Evolutionary conservation across 2,888 invertebrate genomes (phyloP).

Genomic region (Cerastoderma edule): DNA sequence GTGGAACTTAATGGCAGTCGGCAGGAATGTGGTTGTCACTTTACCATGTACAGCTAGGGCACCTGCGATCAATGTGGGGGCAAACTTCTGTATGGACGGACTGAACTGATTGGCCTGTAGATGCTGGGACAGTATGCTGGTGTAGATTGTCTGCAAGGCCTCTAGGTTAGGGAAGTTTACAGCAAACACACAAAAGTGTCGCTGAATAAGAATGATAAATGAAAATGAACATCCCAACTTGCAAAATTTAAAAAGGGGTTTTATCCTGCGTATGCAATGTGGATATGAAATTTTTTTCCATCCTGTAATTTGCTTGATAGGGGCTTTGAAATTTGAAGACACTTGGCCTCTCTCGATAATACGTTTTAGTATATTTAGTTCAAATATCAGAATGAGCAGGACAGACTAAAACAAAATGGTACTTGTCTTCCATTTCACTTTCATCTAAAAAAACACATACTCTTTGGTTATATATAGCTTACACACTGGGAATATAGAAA

Average conservation of each 20-base stretch:
- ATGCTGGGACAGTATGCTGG: constrained; percentile 89
- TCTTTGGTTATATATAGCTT: constrained; percentile 98
- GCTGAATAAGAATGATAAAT: constrained; percentile 73
- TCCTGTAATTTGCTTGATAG: no score
- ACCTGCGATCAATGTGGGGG: constrained; percentile 90
- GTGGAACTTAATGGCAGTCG: constrained; percentile 98
- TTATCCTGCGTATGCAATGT: no score
- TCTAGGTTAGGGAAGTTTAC: constrained; percentile 92
- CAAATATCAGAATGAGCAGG: no score
- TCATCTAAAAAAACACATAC: no score
- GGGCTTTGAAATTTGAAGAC: no score
- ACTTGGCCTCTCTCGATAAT: no score
- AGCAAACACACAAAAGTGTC: constrained; percentile 84
- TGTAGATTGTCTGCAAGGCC: constrained; percentile 94
- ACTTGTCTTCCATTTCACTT: no score
- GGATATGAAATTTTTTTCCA: no score
- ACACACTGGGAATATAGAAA: constrained; percentile 98
- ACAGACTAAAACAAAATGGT: no score
- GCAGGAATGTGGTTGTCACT: constrained; percentile 93
- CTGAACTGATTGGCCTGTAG: constrained; percentile 91
- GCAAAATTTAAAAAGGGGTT: no score
- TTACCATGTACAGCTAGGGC: constrained; percentile 94
- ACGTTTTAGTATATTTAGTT: no score
- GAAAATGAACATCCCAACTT: constrained; percentile 86
- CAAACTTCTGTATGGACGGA: constrained; percentile 88